These are phyloP conservation scores for Scotopteryx bipunctaria DNA, from an alignment of 2,888 invertebrate species.

Conservation along the genomic window DNA sequence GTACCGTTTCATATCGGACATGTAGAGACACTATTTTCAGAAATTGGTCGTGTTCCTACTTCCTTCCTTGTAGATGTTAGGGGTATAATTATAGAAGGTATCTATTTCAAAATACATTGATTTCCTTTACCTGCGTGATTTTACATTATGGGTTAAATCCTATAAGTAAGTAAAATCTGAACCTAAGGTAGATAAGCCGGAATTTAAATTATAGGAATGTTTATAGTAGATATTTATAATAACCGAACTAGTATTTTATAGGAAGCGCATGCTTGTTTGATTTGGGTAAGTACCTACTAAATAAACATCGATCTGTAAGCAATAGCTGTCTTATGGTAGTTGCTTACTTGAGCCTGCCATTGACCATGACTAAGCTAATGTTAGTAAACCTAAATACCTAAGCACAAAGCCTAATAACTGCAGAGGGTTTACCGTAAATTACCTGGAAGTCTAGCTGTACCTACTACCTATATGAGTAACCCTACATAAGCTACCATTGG, in stretches of 20 bases:
- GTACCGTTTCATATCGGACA: constrained; percentile 19
- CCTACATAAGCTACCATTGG: too few relatives aligned
- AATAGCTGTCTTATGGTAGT: background rate
- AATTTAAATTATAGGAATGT: background rate
- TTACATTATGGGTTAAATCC: background rate
- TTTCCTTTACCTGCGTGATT: too few relatives aligned
- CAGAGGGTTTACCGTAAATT: constrained; percentile 21
- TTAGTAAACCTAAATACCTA: constrained; percentile 16
- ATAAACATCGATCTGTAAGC: constrained; percentile 1
- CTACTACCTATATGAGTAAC: background rate
- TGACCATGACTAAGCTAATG: constrained; percentile 17
- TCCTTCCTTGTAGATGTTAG: background rate
- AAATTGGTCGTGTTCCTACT: constrained; percentile 10
- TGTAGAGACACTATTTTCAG: constrained; percentile 20
- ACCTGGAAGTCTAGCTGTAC: constrained; percentile 13
- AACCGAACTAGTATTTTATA: too few relatives aligned
- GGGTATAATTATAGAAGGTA: background rate
- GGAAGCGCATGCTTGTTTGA: background rate
- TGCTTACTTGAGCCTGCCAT: constrained; percentile 1
- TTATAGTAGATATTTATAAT: too few relatives aligned
- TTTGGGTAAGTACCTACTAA: constrained; percentile 1
- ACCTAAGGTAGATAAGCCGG: background rate
- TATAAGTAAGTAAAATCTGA: background rate
- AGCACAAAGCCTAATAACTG: constrained; percentile 27
- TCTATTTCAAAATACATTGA: background rate